These are phyloP conservation scores for Strigops habroptila DNA, from an alignment of 2,113 vertebrate genomes.

Conservation along the genomic window DNA sequence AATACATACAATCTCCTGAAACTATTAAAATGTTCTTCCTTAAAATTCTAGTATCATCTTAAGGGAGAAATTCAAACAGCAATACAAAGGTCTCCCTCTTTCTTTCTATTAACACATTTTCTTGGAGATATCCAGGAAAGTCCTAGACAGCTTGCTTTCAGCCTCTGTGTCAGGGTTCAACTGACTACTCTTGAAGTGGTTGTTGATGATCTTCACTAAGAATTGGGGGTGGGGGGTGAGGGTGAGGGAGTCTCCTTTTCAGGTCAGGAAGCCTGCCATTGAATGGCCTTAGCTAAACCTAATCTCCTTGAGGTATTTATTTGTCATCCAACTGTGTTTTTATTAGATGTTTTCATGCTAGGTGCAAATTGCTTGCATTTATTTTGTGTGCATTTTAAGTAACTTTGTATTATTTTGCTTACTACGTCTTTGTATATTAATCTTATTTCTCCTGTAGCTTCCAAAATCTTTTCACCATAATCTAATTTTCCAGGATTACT, in stretches of 20 bases:
- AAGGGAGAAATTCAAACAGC: background rate
- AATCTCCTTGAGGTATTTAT: background rate
- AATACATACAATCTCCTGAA: background rate
- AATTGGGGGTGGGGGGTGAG: background rate
- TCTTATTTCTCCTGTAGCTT: constrained; percentile 29
- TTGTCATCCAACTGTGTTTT: background rate
- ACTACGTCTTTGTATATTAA: constrained; percentile 12
- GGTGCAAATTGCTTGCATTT: background rate
- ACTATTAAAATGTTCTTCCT: background rate
- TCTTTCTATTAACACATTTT: background rate
- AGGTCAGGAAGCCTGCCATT: background rate
- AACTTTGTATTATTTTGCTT: background rate
- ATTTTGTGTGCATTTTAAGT: constrained; percentile 10
- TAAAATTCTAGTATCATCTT: background rate
- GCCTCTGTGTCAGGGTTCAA: background rate
- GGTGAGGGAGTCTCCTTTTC: background rate
- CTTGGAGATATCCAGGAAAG: background rate
- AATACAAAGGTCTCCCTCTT: background rate
- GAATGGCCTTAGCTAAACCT: background rate
- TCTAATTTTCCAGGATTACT: constrained; percentile 64
- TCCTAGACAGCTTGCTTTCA: background rate
- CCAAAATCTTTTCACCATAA: constrained; percentile 26
- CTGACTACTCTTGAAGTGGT: background rate
- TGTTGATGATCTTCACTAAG: background rate
- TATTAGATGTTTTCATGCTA: background rate